Percentiles rank a stretch among this genome's conserved stretches.
Evolutionary conservation across 2,113 vertebrate genomes (phyloP).

Genomic region (Dendrocopos noguchii): DNA sequence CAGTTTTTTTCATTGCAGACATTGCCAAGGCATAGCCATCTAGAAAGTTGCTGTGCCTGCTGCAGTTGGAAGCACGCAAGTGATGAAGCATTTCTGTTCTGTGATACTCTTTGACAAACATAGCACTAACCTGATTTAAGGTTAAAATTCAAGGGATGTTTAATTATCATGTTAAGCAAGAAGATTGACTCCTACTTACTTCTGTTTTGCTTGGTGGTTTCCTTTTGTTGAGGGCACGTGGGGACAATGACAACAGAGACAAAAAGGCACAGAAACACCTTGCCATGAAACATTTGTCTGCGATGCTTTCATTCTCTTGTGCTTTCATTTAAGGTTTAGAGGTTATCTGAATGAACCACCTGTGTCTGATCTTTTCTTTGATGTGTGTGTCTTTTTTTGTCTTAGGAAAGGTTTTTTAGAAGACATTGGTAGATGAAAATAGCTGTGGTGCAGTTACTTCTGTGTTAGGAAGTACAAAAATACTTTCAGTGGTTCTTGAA

Average conservation of each 20-base stretch:
- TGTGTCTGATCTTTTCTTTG: background rate
- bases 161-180: background rate
- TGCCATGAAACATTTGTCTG: background rate
- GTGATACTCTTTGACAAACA: background rate
- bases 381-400: background rate
- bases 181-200: background rate
- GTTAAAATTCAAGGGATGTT: background rate
- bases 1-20: background rate
- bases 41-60: background rate
- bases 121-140: background rate
- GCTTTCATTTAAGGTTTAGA: background rate
- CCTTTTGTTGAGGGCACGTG: background rate
- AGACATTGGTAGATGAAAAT: background rate
- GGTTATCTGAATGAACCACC: background rate
- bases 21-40: background rate
- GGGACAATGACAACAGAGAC: background rate
- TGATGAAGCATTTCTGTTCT: background rate
- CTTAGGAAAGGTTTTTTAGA: background rate
- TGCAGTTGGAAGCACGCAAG: background rate
- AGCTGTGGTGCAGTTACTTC: background rate
- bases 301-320: background rate
- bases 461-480: background rate
- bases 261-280: background rate
- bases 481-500: background rate
- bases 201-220: background rate